Evolutionary conservation across 2,113 vertebrate species (phyloP).

Genomic region (Candoia aspera): DNA sequence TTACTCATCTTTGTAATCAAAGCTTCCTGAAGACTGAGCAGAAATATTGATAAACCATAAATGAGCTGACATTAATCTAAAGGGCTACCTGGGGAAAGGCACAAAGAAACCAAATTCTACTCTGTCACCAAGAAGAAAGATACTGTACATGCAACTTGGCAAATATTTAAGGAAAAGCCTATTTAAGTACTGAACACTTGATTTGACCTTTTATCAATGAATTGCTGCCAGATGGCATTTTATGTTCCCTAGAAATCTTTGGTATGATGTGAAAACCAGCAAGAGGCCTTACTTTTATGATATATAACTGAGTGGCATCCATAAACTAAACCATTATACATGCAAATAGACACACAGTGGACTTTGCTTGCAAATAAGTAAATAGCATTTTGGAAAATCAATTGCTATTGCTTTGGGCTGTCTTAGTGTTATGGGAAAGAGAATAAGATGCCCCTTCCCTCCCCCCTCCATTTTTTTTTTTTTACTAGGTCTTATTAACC

Average conservation of each 20-base stretch:
- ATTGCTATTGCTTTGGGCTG: background rate
- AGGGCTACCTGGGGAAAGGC: conserved; percentile 42
- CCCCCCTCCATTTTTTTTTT: background rate
- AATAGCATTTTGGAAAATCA: background rate
- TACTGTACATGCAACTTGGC: background rate
- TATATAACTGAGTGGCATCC: background rate
- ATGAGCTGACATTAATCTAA: conserved; percentile 46
- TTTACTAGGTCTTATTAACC: background rate
- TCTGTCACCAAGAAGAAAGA: conserved; percentile 44
- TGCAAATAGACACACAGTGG: conserved; percentile 5
- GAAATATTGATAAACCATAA: conserved; percentile 57
- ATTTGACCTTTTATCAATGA: background rate
- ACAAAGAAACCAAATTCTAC: conserved; percentile 40
- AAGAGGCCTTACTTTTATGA: conserved; percentile 17
- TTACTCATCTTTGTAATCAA: conserved; percentile 60
- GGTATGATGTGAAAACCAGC: fast-evolving
- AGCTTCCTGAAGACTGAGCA: conserved; percentile 46
- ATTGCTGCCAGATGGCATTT: conserved; percentile 15
- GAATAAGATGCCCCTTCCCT: background rate
- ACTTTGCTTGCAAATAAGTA: conserved; percentile 12
- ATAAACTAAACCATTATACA: background rate
- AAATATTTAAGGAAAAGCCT: conserved; percentile 28
- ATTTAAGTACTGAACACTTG: conserved; percentile 25
- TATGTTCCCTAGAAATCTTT: background rate
- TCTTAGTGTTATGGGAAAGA: background rate